Evolutionary conservation across 2,797 vertebrate genomes (phyloP).

Genomic region (Limosa lapponica): DNA sequence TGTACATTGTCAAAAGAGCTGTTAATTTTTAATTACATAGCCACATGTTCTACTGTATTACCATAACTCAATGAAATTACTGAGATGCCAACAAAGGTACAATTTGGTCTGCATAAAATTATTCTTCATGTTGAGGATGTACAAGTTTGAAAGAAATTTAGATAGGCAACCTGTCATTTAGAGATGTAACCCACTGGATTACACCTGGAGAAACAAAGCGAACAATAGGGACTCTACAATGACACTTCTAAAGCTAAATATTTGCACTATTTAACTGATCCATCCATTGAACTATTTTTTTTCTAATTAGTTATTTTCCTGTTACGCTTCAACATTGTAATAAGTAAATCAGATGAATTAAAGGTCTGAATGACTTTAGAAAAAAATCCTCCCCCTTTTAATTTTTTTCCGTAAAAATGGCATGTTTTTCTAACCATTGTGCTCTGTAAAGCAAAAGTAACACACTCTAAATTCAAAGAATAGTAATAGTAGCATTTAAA

Average conservation of each 20-base stretch:
- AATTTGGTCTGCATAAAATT: neutral
- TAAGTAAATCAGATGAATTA: neutral
- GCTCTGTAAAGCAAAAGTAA: neutral
- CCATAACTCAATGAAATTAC: neutral
- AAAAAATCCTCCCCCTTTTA: fast-evolving
- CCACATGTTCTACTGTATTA: neutral
- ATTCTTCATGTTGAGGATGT: neutral
- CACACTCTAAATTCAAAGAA: neutral
- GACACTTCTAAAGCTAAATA: neutral
- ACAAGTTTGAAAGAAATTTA: neutral
- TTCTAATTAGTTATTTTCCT: neutral
- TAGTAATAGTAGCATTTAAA: neutral
- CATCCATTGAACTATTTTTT: neutral
- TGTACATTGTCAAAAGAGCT: neutral
- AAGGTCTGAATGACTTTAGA: neutral
- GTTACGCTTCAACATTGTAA: neutral
- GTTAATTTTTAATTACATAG: slow-evolving; percentile 14
- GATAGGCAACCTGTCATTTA: neutral
- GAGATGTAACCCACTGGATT: neutral
- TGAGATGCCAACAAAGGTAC: neutral
- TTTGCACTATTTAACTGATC: neutral
- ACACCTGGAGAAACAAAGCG: neutral
- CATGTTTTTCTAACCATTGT: neutral
- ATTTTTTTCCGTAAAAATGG: neutral
- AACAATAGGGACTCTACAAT: neutral